phyloP scores from a whole-genome alignment of 2,888 invertebrate genomes.

The Anaspis maculata region DNA sequence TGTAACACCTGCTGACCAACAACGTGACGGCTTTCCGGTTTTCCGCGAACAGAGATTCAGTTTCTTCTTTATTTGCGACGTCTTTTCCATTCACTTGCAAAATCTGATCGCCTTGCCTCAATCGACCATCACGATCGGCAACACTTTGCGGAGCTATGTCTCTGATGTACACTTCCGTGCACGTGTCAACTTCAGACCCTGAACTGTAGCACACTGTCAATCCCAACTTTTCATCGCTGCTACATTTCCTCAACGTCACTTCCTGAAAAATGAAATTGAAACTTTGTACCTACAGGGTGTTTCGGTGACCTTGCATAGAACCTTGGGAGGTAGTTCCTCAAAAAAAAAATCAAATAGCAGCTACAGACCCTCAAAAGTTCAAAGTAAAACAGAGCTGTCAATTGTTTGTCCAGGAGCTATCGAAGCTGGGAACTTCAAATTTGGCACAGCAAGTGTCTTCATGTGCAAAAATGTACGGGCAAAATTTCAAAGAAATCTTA shows the following conservation, averaged over 20 bases:
- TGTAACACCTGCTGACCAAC: constrained; percentile 52
- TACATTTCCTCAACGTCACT: constrained; percentile 52
- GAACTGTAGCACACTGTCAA: constrained; percentile 61
- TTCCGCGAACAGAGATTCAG: constrained; percentile 52
- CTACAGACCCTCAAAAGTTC: no score
- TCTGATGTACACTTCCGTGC: constrained; percentile 58
- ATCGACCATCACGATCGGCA: constrained; percentile 51
- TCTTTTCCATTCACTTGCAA: constrained; percentile 53
- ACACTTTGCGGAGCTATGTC: constrained; percentile 54
- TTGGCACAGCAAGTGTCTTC: no score
- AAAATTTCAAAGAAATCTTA: no score
- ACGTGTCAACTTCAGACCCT: constrained; percentile 45
- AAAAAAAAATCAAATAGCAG: background rate
- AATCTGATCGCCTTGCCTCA: constrained; percentile 55
- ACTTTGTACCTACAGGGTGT: no score
- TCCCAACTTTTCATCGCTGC: constrained; percentile 54
- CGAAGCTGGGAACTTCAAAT: no score
- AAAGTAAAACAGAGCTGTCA: no score
- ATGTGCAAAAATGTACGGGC: no score
- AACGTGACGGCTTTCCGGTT: constrained; percentile 50
- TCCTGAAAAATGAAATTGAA: constrained; percentile 47
- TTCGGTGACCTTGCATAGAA: no score
- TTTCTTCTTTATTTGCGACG: constrained; percentile 52
- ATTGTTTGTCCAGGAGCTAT: no score
- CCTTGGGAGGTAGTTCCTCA: background rate